Evolutionary conservation across 2,888 invertebrate genomes (phyloP).

Genomic region (Drosophila longiperda): DNA sequence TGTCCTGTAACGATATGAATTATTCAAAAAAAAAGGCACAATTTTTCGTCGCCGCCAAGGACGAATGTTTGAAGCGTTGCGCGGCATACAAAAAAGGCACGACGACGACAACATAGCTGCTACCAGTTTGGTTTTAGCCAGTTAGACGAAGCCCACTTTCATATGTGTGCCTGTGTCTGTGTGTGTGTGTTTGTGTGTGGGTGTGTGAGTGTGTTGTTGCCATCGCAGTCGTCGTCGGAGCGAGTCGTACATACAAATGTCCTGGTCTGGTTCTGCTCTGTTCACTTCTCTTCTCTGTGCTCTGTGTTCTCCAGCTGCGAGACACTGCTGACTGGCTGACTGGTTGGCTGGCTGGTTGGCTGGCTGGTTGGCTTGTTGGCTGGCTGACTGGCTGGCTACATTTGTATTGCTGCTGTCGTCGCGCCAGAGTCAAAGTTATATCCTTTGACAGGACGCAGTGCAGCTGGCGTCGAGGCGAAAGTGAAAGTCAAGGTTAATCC

Average conservation of each 20-base stretch:
- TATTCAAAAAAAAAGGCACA: slow-evolving; percentile 84
- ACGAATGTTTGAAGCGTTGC: slow-evolving; percentile 80
- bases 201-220: slow-evolving; percentile 26
- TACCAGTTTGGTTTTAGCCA: slow-evolving; percentile 67
- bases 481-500: slow-evolving; percentile 85
- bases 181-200: slow-evolving; percentile 28
- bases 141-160: slow-evolving; percentile 61
- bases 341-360: slow-evolving; percentile 29
- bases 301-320: slow-evolving; percentile 27
- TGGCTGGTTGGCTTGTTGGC: slow-evolving; percentile 15
- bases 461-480: slow-evolving; percentile 72
- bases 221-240: slow-evolving; percentile 51
- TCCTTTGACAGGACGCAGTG: slow-evolving; percentile 83
- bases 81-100: slow-evolving; percentile 82
- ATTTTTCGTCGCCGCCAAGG: slow-evolving; percentile 82
- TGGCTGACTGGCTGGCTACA: slow-evolving; percentile 60
- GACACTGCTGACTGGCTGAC: slow-evolving; percentile 22
- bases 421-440: slow-evolving; percentile 77
- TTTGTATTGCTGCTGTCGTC: slow-evolving; percentile 77
- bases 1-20: slow-evolving; percentile 85
- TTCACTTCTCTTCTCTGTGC: slow-evolving; percentile 12
- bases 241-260: slow-evolving; percentile 80
- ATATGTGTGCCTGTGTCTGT: slow-evolving; percentile 38
- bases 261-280: slow-evolving; percentile 49
- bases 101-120: slow-evolving; percentile 59